Percentiles rank a stretch among this genome's conserved stretches.
Evolutionary conservation across 2,797 vertebrate genomes (phyloP).

Genomic region (Enteromius mattozi): DNA sequence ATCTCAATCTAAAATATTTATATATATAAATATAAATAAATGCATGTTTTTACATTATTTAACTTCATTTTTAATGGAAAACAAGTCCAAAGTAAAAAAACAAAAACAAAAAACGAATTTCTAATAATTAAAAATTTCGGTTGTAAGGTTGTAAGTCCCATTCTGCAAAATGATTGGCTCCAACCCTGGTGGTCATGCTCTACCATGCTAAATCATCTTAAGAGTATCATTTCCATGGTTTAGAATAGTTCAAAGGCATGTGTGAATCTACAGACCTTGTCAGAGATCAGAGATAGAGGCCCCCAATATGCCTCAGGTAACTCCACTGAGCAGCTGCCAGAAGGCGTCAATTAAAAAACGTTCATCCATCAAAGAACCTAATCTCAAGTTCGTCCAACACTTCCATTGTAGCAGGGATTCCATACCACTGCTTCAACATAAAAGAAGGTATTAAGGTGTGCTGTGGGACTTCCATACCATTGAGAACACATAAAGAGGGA

Average conservation of each 20-base stretch:
- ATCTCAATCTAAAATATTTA: no score
- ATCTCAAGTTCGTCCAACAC: constrained; percentile 76
- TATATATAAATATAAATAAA: no score
- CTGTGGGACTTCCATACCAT: constrained; percentile 47
- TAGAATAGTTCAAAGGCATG: constrained; percentile 43
- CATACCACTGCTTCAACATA: constrained; percentile 73
- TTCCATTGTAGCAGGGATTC: constrained; percentile 75
- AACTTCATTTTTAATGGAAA: neutral
- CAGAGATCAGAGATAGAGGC: constrained; percentile 47
- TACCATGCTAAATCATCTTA: constrained; percentile 32
- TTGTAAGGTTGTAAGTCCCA: neutral
- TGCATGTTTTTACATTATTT: neutral
- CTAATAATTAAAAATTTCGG: neutral
- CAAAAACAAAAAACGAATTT: neutral
- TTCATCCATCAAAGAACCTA: constrained; percentile 78
- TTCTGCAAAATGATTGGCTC: neutral
- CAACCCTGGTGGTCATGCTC: constrained; percentile 30
- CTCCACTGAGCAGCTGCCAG: constrained; percentile 62
- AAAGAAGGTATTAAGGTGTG: constrained; percentile 62
- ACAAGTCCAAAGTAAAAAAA: neutral
- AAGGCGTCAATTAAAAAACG: constrained; percentile 70
- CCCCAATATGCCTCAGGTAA: constrained; percentile 70
- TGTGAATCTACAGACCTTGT: constrained; percentile 43
- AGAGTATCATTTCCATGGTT: constrained; percentile 29
- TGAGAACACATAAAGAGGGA: constrained; percentile 49